These are phyloP conservation scores for Toxonevra muliebris DNA, from an alignment of 2,888 invertebrate genomes.

Conservation along the genomic window DNA sequence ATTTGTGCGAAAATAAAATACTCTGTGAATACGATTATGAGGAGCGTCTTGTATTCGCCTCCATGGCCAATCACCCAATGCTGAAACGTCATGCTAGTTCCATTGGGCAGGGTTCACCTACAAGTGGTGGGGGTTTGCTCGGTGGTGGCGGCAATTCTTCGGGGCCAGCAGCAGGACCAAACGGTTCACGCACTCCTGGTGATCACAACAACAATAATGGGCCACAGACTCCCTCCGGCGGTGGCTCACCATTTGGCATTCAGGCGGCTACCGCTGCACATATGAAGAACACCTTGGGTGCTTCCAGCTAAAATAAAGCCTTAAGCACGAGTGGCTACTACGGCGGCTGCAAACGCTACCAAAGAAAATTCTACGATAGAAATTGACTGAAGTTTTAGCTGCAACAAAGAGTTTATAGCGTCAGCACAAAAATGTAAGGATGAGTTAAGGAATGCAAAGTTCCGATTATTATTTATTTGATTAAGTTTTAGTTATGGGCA, in stretches of 20 bases:
- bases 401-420: neutral
- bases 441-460: no score
- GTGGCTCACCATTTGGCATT: conserved; percentile 59
- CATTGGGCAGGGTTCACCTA: conserved; percentile 61
- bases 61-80: conserved; percentile 89
- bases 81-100: conserved; percentile 64
- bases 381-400: conserved; percentile 43
- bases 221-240: conserved; percentile 57
- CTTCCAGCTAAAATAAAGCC: conserved; percentile 66
- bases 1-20: conserved; percentile 96
- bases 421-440: neutral
- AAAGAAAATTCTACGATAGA: conserved; percentile 63
- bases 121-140: conserved; percentile 51
- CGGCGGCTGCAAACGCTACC: conserved; percentile 60
- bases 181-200: conserved; percentile 62
- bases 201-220: conserved; percentile 63
- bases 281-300: conserved; percentile 64
- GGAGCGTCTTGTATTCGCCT: conserved; percentile 93
- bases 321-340: conserved; percentile 47
- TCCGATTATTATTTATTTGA: conserved; percentile 33
- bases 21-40: conserved; percentile 98
- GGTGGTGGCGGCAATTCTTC: conserved; percentile 49
- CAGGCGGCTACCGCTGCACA: conserved; percentile 59
- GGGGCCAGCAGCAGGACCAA: conserved; percentile 49
- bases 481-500: conserved; percentile 50